These are phyloP conservation scores for Onychomys torridus DNA, from an alignment of 2,797 vertebrate genomes.

Conservation along the genomic window DNA sequence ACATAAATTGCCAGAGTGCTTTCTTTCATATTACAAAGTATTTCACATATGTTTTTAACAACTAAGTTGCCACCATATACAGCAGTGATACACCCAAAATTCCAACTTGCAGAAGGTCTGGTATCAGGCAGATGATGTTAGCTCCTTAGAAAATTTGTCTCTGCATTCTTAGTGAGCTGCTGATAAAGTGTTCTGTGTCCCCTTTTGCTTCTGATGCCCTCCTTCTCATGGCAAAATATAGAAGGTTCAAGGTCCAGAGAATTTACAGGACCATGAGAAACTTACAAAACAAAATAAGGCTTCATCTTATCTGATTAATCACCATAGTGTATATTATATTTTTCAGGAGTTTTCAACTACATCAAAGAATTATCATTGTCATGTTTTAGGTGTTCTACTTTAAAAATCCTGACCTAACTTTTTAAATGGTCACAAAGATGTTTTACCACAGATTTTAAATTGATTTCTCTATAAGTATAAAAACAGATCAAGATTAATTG, in stretches of 20 bases:
- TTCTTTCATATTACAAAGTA: constrained; percentile 40
- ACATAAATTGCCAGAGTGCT: constrained; percentile 6
- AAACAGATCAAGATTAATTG: not conserved
- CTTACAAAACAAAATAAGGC: constrained; percentile 24
- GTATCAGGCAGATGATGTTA: constrained; percentile 4
- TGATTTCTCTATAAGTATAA: not conserved
- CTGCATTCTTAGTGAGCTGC: not conserved
- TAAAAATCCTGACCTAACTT: constrained; percentile 7
- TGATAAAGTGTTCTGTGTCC: not conserved
- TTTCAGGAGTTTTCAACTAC: constrained; percentile 51
- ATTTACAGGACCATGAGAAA: not conserved
- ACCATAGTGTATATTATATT: not conserved
- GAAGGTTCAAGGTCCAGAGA: constrained; percentile 9
- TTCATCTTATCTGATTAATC: constrained; percentile 6
- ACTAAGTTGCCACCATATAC: not conserved
- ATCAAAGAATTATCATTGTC: constrained; percentile 17
- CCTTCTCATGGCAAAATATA: not conserved
- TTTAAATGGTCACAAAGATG: constrained; percentile 4
- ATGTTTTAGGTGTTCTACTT: constrained; percentile 3
- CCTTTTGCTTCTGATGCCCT: not conserved
- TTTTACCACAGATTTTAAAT: not conserved
- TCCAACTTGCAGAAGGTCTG: constrained; percentile 38
- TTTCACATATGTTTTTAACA: constrained; percentile 52
- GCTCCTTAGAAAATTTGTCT: not conserved
- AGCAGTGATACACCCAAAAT: constrained; percentile 65